A percentile compares a stretch with the other conserved stretches of the same genome.
These are phyloP conservation scores for Pterocles gutturalis DNA, from an alignment of 2,113 vertebrate species.

Conservation along the genomic window DNA sequence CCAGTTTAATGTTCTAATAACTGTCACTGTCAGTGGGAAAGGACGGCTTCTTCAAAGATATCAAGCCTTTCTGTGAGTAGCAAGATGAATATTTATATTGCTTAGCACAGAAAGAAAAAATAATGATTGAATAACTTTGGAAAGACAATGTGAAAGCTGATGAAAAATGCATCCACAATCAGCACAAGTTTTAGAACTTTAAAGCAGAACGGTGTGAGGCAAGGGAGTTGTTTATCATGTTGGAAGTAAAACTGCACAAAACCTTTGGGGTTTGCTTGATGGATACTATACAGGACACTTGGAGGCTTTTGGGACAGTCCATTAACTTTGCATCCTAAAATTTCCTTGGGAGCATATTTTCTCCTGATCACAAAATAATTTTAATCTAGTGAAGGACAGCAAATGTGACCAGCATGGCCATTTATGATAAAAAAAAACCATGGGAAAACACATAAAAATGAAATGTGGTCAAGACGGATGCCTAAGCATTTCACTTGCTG, in stretches of 20 bases:
- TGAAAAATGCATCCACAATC: constrained; percentile 25
- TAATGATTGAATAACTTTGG: constrained; percentile 39
- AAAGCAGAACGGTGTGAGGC: constrained; percentile 13
- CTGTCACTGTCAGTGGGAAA: constrained; percentile 35
- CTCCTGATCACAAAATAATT: constrained; percentile 48
- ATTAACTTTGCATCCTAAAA: constrained; percentile 66
- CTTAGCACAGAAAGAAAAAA: constrained; percentile 5
- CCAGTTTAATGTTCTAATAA: constrained; percentile 50
- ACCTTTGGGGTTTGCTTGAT: constrained; percentile 67
- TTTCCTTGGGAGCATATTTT: constrained; percentile 66
- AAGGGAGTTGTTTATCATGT: constrained; percentile 47
- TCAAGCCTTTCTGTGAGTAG: not conserved
- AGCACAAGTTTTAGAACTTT: constrained; percentile 34
- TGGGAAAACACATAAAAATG: constrained; percentile 21
- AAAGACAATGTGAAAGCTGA: constrained; percentile 42
- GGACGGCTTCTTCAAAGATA: constrained; percentile 53
- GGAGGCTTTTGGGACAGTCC: constrained; percentile 66
- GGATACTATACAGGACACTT: constrained; percentile 47
- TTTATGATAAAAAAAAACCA: not conserved
- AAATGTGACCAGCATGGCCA: constrained; percentile 30
- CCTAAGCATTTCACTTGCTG: constrained; percentile 13
- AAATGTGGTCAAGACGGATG: constrained; percentile 9
- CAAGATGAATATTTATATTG: constrained; percentile 58
- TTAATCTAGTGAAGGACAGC: constrained; percentile 44
- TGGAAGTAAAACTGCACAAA: constrained; percentile 42